A percentile compares a stretch with the other conserved stretches of the same genome.
These are phyloP conservation scores for Celastrina argiolus DNA, from an alignment of 2,888 invertebrate genomes.

Conservation along the genomic window DNA sequence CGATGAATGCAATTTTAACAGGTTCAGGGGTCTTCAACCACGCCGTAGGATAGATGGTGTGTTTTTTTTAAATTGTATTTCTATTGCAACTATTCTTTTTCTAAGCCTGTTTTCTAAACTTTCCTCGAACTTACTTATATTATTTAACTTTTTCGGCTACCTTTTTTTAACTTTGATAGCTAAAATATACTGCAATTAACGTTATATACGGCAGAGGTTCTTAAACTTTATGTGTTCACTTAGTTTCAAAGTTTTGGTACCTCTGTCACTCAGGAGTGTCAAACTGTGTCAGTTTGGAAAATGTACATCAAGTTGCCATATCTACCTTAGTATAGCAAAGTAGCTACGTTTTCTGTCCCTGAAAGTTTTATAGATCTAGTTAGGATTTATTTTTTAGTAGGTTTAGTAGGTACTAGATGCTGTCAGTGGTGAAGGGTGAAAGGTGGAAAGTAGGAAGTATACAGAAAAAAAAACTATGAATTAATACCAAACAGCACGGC, in stretches of 20 bases:
- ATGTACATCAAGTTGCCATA: no score
- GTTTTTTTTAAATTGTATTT: slow-evolving; percentile 44
- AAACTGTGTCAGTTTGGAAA: neutral
- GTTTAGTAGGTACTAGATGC: neutral
- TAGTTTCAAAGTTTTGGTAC: neutral
- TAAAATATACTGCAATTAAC: neutral
- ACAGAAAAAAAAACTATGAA: no score
- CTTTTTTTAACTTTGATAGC: neutral
- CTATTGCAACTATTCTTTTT: slow-evolving; percentile 7
- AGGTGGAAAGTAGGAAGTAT: no score
- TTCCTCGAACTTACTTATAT: slow-evolving; percentile 19
- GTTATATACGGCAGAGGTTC: neutral
- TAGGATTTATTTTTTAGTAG: neutral
- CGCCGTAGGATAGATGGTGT: slow-evolving; percentile 64
- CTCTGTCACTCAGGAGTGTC: neutral
- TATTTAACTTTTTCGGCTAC: neutral
- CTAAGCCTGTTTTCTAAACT: neutral
- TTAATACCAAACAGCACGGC: no score
- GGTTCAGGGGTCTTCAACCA: slow-evolving; percentile 59
- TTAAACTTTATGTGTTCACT: neutral
- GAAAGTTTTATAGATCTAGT: no score
- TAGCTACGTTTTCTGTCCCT: no score
- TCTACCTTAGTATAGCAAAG: no score
- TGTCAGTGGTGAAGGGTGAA: neutral
- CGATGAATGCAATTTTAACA: slow-evolving; percentile 50